Evolutionary conservation across 2,113 vertebrate species (phyloP).

Genomic region (Syngnathus scovelli): DNA sequence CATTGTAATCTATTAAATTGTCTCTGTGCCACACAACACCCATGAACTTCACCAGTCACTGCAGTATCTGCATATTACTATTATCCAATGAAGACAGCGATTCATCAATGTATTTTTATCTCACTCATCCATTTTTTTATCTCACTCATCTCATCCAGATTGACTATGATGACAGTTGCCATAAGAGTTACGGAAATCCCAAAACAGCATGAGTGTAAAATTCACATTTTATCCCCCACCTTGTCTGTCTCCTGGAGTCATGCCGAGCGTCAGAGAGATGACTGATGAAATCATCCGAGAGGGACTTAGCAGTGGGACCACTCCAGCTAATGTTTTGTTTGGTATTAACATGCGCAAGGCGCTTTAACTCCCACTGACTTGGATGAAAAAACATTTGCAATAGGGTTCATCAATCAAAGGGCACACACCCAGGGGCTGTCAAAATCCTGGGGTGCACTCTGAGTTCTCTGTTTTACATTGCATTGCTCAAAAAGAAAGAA

Average conservation of each 20-base stretch:
- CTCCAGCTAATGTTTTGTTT: constrained; percentile 68
- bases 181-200: constrained; percentile 13
- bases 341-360: constrained; percentile 70
- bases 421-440: constrained; percentile 62
- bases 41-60: neutral
- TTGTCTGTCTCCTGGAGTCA: constrained; percentile 47
- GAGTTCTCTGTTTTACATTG: constrained; percentile 21
- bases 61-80: neutral
- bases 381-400: constrained; percentile 70
- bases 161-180: constrained; percentile 11
- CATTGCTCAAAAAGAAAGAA: constrained; percentile 1
- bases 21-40: neutral
- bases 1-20: too few relatives aligned
- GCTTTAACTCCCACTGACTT: constrained; percentile 74
- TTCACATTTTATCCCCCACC: constrained; percentile 9
- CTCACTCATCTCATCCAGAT: neutral
- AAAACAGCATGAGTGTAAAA: constrained; percentile 22
- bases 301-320: constrained; percentile 46
- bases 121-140: neutral
- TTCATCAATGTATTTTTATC: neutral
- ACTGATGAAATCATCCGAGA: constrained; percentile 65
- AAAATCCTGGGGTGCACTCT: constrained; percentile 46
- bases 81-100: neutral
- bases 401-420: constrained; percentile 71
- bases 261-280: constrained; percentile 54